Conservation (phyloP, 1,140 invertebrate genomes). For the Drosophila lacertosa region DNA sequence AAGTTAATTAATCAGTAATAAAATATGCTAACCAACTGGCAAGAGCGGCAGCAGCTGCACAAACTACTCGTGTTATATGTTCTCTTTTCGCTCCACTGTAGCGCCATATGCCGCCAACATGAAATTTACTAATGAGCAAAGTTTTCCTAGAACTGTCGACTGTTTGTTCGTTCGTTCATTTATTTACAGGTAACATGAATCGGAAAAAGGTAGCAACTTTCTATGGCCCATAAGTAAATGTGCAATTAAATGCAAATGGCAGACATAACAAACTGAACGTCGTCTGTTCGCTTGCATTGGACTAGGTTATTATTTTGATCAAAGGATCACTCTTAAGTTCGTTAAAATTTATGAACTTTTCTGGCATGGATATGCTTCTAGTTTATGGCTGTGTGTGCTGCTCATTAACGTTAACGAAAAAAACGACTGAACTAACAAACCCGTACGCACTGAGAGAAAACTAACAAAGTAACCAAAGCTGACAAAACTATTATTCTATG, state of each 20-base stretch:
- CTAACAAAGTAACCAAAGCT: too few species aligned
- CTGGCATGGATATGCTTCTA: slow-evolving; percentile 37
- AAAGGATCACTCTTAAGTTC: slow-evolving; percentile 54
- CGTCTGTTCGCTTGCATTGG: slow-evolving; percentile 2
- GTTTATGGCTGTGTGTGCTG: slow-evolving; percentile 37
- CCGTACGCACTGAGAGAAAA: slow-evolving; percentile 12
- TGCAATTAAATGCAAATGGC: slow-evolving; percentile 45
- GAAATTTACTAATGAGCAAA: slow-evolving; percentile 80
- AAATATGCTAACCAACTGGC: slow-evolving; percentile 68
- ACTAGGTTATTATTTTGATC: slow-evolving; percentile 68
- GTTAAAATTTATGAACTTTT: slow-evolving; percentile 77
- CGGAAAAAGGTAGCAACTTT: slow-evolving; percentile 23
- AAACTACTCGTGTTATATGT: slow-evolving; percentile 21
- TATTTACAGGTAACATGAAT: slow-evolving; percentile 69
- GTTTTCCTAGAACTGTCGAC: slow-evolving; percentile 38
- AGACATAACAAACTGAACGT: slow-evolving; percentile 1
- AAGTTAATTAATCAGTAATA: slow-evolving; percentile 80
- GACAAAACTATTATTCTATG: too few species aligned
- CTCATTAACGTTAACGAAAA: slow-evolving; percentile 60
- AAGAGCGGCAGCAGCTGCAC: slow-evolving; percentile 32
- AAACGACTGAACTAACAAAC: neutral
- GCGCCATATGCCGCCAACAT: slow-evolving; percentile 52
- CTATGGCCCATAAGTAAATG: slow-evolving; percentile 16
- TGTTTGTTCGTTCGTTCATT: slow-evolving; percentile 47
- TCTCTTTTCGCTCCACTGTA: neutral